Conservation (phyloP, 2,888 invertebrate species). For the Tigriopus californicus region DNA sequence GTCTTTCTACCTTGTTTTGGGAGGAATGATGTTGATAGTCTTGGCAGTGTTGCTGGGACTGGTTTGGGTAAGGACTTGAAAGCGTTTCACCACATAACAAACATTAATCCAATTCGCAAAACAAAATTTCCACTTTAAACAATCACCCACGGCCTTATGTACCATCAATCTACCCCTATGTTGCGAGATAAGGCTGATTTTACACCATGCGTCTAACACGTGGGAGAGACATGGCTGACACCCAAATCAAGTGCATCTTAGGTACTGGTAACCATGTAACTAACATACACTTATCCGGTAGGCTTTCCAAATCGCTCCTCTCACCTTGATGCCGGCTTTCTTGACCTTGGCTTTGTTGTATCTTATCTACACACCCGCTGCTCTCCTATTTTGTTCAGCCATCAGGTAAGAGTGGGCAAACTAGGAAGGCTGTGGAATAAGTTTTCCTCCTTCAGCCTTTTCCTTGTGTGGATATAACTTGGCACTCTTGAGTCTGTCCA, state of each 20-base stretch:
- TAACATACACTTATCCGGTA: constrained; percentile 17
- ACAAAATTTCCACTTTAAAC: too few relatives aligned
- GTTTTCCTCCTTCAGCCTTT: too few relatives aligned
- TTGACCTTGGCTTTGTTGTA: constrained; percentile 44
- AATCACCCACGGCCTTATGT: too few relatives aligned
- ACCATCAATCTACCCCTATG: too few relatives aligned
- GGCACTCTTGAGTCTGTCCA: constrained; percentile 38
- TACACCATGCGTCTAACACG: too few relatives aligned
- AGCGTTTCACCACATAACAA: too few relatives aligned
- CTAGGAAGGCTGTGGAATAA: too few relatives aligned
- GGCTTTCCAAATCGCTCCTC: constrained; percentile 44
- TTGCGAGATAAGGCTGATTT: too few relatives aligned
- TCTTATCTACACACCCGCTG: constrained; percentile 50
- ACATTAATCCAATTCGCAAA: too few relatives aligned
- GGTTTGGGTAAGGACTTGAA: constrained; percentile 33
- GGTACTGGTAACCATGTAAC: background rate
- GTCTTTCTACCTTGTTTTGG: constrained; percentile 51
- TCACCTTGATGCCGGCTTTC: constrained; percentile 46
- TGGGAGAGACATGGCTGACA: background rate
- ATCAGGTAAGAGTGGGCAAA: background rate
- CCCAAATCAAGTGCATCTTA: background rate
- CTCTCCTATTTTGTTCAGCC: constrained; percentile 38
- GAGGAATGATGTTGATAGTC: constrained; percentile 46
- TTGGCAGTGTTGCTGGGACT: constrained; percentile 41
- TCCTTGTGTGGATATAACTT: too few relatives aligned